Percentiles rank a stretch among this genome's conserved stretches.
These are phyloP conservation scores for Ianthella basta DNA, from an alignment of 37 sponge, comb jelly and placozoan species.

Conservation along the genomic window DNA sequence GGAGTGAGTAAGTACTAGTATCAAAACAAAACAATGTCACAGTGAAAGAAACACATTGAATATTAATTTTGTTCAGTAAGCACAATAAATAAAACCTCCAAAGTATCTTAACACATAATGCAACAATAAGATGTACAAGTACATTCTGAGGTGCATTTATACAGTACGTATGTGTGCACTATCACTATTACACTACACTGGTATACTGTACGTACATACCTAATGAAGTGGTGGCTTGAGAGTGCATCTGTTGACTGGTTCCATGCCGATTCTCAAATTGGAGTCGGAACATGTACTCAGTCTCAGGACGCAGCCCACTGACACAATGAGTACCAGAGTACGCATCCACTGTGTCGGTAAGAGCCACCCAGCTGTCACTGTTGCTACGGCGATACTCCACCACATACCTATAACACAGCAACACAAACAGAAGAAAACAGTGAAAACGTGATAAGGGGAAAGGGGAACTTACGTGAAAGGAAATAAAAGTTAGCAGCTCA, in stretches of 20 bases:
- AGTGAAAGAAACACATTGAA: no score
- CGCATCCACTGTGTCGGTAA: neutral
- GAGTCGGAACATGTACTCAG: constrained; percentile 7
- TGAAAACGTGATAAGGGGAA: neutral
- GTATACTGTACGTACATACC: no score
- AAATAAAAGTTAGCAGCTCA: constrained; percentile 17
- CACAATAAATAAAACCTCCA: no score
- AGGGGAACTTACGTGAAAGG: neutral
- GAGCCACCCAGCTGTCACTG: neutral
- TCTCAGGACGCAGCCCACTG: constrained; percentile 2
- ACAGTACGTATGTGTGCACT: no score
- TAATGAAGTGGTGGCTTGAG: no score
- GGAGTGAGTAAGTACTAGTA: no score
- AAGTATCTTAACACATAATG: no score
- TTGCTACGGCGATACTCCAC: neutral
- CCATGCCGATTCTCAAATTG: neutral
- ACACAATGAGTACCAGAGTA: constrained; percentile 2
- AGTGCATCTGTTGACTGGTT: neutral
- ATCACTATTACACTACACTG: no score
- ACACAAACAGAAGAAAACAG: neutral
- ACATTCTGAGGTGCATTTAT: no score
- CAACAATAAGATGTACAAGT: no score
- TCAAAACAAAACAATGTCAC: no score
- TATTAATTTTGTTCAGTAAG: no score
- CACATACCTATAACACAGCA: neutral